phyloP scores from a whole-genome alignment of 2,113 vertebrate species.

The Tonatia bakeri region DNA sequence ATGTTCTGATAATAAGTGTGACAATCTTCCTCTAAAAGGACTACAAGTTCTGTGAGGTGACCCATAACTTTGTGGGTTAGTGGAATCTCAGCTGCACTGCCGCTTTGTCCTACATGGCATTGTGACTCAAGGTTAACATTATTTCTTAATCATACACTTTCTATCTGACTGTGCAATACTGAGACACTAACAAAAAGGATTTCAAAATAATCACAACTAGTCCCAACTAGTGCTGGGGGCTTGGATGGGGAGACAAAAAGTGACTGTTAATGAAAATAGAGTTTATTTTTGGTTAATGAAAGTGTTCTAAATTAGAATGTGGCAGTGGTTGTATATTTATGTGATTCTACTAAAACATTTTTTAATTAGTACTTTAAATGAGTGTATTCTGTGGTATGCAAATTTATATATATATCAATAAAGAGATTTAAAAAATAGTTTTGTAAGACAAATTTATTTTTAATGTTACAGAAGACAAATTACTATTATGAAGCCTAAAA shows the following conservation, averaged over 20 bases:
- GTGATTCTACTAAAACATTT: not conserved
- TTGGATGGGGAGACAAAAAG: accelerated
- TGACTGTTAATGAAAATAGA: not conserved
- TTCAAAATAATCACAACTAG: not conserved
- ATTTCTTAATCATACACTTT: not conserved
- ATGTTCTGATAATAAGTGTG: not conserved
- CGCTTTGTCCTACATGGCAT: not conserved
- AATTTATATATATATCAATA: not conserved
- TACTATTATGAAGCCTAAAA: not conserved
- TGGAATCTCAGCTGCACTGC: not conserved
- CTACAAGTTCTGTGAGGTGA: constrained; percentile 7
- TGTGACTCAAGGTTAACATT: not conserved
- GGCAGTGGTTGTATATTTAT: not conserved
- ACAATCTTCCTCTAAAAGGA: not conserved
- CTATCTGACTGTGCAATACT: not conserved
- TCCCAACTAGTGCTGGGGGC: not conserved
- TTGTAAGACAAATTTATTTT: not conserved
- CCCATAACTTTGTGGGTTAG: not conserved
- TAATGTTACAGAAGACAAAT: not conserved
- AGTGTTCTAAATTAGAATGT: not conserved
- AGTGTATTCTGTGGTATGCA: not conserved
- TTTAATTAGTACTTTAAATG: not conserved
- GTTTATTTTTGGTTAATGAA: not conserved
- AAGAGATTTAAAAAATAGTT: not conserved
- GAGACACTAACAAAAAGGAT: not conserved